phyloP scores from a whole-genome alignment of 2,113 vertebrate species.

The Chrysemys picta region DNA sequence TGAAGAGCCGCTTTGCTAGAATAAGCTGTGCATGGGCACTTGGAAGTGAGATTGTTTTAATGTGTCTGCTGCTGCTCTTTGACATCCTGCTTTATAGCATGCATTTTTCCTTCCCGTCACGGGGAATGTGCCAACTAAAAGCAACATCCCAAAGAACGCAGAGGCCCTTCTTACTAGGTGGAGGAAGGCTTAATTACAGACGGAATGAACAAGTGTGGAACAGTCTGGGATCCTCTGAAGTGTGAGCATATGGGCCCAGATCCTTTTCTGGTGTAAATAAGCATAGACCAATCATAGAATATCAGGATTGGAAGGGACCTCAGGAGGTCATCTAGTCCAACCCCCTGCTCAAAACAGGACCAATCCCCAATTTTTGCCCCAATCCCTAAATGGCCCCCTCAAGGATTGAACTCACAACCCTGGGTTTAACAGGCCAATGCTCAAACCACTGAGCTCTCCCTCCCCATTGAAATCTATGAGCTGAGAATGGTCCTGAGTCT shows the following conservation, averaged over 20 bases:
- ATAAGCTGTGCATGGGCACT: not conserved
- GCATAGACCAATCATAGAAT: not conserved
- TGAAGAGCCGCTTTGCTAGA: not conserved
- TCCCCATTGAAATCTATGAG: fast-evolving
- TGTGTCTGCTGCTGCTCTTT: not conserved
- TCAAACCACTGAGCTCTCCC: too few relatives aligned
- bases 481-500: not conserved
- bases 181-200: not conserved
- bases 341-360: too few relatives aligned
- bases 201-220: not conserved
- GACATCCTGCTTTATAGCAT: not conserved
- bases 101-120: not conserved
- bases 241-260: not conserved
- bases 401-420: too few relatives aligned
- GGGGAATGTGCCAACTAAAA: not conserved
- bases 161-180: not conserved
- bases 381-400: too few relatives aligned
- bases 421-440: too few relatives aligned
- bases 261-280: not conserved
- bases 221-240: not conserved
- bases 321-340: too few relatives aligned
- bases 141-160: not conserved
- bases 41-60: not conserved
- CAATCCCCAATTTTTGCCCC: too few relatives aligned
- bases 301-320: too few relatives aligned